Conservation (phyloP, 2,113 vertebrate species). For the Prionailurus viverrinus region DNA sequence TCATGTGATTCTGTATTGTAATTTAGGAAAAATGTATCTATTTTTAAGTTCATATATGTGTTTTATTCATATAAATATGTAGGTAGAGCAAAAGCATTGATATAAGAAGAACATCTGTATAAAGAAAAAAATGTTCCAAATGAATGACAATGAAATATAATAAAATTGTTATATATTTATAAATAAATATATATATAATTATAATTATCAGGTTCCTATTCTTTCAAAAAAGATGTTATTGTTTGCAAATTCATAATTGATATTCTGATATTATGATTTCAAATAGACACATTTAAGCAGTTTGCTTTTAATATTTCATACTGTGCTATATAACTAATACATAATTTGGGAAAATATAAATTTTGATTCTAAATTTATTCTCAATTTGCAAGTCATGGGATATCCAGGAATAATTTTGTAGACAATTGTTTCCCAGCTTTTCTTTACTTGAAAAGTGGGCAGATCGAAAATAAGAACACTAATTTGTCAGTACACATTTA, state of each 20-base stretch:
- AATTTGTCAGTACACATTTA: neutral
- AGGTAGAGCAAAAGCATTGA: neutral
- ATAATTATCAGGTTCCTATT: neutral
- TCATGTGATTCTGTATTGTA: neutral
- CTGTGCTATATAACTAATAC: neutral
- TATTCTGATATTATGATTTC: neutral
- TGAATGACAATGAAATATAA: neutral
- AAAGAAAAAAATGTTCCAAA: neutral
- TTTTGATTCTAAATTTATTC: neutral
- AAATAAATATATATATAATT: too few species aligned
- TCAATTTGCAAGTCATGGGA: neutral
- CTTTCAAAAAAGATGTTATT: neutral
- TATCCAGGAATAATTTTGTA: neutral
- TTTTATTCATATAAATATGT: slow-evolving; percentile 25
- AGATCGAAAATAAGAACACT: neutral
- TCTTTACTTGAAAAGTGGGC: neutral
- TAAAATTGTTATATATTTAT: neutral
- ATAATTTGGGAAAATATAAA: neutral
- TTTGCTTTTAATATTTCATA: slow-evolving; percentile 37
- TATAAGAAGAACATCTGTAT: neutral
- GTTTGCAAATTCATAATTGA: neutral
- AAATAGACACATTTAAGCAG: neutral
- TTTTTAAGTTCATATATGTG: neutral
- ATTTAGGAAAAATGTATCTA: neutral
- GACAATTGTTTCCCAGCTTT: neutral